A percentile compares a stretch with the other conserved stretches of the same genome.
Conservation (phyloP, 2,888 invertebrate genomes). For the Lamellibrachia satsuma region DNA sequence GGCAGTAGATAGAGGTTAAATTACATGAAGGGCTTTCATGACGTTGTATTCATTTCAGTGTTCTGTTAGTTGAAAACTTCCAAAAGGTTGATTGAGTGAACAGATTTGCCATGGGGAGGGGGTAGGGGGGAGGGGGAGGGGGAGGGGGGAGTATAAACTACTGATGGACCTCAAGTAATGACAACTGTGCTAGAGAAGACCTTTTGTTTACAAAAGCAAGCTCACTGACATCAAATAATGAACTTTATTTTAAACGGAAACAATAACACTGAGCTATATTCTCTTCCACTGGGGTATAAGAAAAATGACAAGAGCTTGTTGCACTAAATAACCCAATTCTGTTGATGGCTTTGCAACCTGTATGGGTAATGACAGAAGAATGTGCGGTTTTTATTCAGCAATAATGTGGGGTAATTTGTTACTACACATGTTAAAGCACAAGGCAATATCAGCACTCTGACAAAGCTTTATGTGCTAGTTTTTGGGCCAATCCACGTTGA, state of each 20-base stretch:
- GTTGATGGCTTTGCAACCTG: background rate
- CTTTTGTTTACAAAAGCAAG: background rate
- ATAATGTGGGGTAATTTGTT: background rate
- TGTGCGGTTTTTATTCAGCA: background rate
- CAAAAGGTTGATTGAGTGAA: background rate
- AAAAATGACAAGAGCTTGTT: background rate
- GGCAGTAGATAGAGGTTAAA: background rate
- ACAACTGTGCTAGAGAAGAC: background rate
- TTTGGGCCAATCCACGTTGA: background rate
- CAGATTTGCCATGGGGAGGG: background rate
- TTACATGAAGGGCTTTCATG: background rate
- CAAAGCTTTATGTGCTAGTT: background rate
- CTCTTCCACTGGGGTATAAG: background rate
- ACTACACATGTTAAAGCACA: background rate
- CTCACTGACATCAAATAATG: too few species aligned
- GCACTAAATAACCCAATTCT: background rate
- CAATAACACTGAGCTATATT: too few species aligned
- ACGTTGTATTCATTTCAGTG: background rate
- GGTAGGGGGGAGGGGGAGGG: too few species aligned
- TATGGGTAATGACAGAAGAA: background rate
- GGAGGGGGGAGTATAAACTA: background rate
- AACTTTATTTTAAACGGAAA: too few species aligned
- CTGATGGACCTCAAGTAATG: background rate
- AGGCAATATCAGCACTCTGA: background rate
- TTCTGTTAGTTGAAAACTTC: background rate